These are phyloP conservation scores for Lasioglossum oenotherae DNA, from an alignment of 2,888 invertebrate genomes.

Conservation along the genomic window DNA sequence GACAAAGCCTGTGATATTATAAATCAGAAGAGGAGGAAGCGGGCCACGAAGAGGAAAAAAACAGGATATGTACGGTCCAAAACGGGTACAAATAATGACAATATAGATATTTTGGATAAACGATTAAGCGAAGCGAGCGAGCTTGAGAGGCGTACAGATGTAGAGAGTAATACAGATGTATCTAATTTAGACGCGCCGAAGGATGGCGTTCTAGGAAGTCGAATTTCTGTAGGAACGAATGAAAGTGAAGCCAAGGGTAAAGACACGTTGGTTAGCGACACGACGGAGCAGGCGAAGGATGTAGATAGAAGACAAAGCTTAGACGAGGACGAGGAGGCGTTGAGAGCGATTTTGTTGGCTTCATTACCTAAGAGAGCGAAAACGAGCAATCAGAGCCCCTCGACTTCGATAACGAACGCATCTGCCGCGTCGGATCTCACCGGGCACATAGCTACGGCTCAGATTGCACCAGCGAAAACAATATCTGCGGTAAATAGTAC, in stretches of 20 bases:
- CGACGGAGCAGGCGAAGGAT: not conserved
- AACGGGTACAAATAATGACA: slow-evolving; percentile 29
- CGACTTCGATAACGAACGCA: not conserved
- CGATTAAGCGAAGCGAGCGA: slow-evolving; percentile 10
- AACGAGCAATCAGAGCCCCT: not conserved
- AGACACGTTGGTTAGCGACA: not conserved
- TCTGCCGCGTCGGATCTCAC: slow-evolving; percentile 13
- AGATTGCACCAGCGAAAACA: not conserved
- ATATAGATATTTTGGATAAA: slow-evolving; percentile 33
- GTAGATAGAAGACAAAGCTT: slow-evolving; percentile 74
- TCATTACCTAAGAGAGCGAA: slow-evolving; percentile 77
- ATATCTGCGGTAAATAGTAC: slow-evolving; percentile 4
- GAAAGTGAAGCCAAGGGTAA: not conserved
- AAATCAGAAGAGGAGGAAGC: slow-evolving; percentile 35
- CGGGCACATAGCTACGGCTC: not conserved
- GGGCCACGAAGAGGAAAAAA: slow-evolving; percentile 15
- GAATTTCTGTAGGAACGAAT: slow-evolving; percentile 5
- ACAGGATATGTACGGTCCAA: not conserved
- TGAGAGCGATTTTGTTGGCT: slow-evolving; percentile 79
- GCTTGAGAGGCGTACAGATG: not conserved
- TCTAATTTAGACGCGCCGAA: not conserved
- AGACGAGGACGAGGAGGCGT: slow-evolving; percentile 82
- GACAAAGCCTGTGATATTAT: slow-evolving; percentile 39
- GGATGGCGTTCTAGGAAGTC: not conserved
- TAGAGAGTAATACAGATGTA: not conserved